Base-by-base conservation (phyloP, 2,113 vertebrate genomes). In the Hippocampus barbouri region DNA sequence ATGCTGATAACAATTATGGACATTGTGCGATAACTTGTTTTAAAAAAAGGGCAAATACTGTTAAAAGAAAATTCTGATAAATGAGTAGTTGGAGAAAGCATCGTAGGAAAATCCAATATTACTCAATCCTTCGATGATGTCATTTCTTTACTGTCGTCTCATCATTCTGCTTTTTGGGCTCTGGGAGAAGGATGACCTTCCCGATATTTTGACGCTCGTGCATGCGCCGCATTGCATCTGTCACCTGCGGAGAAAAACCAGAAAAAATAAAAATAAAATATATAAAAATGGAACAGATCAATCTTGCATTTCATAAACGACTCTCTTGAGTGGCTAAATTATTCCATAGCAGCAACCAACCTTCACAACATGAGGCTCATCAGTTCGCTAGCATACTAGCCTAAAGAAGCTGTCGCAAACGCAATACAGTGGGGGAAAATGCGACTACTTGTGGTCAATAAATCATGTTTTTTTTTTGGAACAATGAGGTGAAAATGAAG, bases 121-220 rank as follows among this genome's bases (percentile, higher is more conserved):
- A 65, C 76, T 88, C 75, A 88, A 68, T 83, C 74, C 27, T 84
- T 70, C 75, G 83, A 81, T 61, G 64, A 71, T 72, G 82, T 65
- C 57, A 74, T 82, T 78, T 86, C 86, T 53, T 66, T 76, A 77
- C 54, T 75, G 73, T 72, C n/a, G 67, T 64, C 68, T 83, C 74
- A 30, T 81, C 84, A 77, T 95, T 93, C 71, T 93, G 90, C 85
- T 92, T 92, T 79, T 91, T 93, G 21, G 88, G 90, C 27, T 95
- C 94, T 12, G 96, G 94, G 64, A 97, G 93, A 77, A 98, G 90
- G 79, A 98, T 87, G 61, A 98, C 90, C 79, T 98, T 98, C 60
- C 96, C 96, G 40, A 98, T 81, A 2, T 98, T 98, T 74, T 93
- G 94, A 86, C 95, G 95, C 66, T 98, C 96, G 14, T 97, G 96